These are phyloP conservation scores for Silurus glanis DNA, from an alignment of 2,113 vertebrate genomes.

Conservation along the genomic window DNA sequence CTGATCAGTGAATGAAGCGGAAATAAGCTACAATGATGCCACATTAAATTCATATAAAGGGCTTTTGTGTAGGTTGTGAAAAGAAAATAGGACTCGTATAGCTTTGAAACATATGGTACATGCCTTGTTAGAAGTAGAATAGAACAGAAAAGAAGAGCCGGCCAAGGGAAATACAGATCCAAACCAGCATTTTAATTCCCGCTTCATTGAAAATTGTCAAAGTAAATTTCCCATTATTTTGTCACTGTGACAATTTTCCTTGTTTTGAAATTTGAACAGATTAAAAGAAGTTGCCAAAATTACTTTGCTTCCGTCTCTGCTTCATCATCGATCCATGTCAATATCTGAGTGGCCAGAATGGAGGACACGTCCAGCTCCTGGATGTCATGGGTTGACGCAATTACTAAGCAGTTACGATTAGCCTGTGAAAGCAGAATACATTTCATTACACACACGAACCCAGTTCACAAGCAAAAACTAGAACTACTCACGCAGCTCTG, in stretches of 20 bases:
- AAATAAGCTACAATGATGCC: neutral
- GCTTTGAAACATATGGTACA: too few relatives aligned
- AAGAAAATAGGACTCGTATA: neutral
- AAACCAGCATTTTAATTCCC: neutral
- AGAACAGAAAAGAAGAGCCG: too few relatives aligned
- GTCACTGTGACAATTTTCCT: neutral
- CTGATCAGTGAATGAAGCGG: slow-evolving; percentile 7
- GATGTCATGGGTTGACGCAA: slow-evolving; percentile 96
- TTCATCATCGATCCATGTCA: slow-evolving; percentile 97
- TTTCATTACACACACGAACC: neutral
- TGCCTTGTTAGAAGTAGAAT: neutral
- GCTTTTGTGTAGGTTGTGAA: neutral
- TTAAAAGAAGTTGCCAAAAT: neutral
- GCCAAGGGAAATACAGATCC: neutral
- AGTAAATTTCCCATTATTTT: neutral
- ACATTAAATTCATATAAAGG: neutral
- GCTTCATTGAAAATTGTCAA: neutral
- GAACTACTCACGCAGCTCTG: neutral
- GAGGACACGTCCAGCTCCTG: slow-evolving; percentile 97
- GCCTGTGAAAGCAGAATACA: slow-evolving; percentile 74
- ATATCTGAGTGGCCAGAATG: slow-evolving; percentile 92
- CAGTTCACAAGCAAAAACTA: neutral
- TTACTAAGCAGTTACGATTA: slow-evolving; percentile 95
- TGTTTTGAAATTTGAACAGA: neutral
- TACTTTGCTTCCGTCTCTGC: slow-evolving; percentile 82